phyloP scores from a whole-genome alignment of 1,140 invertebrate genomes.

The Elymnias hypermnestra region DNA sequence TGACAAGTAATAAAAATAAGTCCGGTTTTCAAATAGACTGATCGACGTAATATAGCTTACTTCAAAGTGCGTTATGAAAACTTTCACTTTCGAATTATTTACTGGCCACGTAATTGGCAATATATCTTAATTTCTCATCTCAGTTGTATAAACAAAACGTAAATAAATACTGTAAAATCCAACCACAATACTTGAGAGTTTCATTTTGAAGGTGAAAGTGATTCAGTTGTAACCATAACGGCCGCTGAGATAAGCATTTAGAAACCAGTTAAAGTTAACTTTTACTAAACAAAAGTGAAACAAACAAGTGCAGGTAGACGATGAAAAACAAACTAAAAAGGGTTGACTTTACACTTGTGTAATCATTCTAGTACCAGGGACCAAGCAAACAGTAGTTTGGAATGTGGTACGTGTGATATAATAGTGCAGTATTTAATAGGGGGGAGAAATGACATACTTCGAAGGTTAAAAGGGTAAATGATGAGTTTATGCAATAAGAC shows the following conservation, averaged over 20 bases:
- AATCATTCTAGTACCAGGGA: slow-evolving; percentile 67
- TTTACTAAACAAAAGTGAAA: slow-evolving; percentile 37
- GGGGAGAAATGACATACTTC: too few species aligned
- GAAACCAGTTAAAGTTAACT: slow-evolving; percentile 43
- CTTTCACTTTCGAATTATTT: slow-evolving; percentile 8
- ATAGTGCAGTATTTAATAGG: not conserved
- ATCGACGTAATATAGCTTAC: not conserved
- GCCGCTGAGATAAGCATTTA: slow-evolving; percentile 20
- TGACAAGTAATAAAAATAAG: not conserved
- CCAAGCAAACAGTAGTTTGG: slow-evolving; percentile 48
- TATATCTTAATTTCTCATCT: slow-evolving; percentile 1
- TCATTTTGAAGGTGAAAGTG: slow-evolving; percentile 2
- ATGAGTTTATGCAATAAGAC: too few species aligned
- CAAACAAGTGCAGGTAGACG: slow-evolving; percentile 29
- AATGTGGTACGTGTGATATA: slow-evolving; percentile 46
- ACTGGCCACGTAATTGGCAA: not conserved
- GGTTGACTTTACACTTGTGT: slow-evolving; percentile 57
- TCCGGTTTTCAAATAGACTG: not conserved
- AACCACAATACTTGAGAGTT: not conserved
- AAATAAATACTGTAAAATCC: not conserved
- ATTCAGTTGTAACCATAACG: slow-evolving; percentile 1
- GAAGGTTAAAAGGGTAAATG: too few species aligned
- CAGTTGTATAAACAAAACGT: not conserved
- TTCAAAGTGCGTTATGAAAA: slow-evolving; percentile 4
- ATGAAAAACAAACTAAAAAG: slow-evolving; percentile 40